Conservation (phyloP, 2,888 invertebrate genomes). For the Lutraria lutraria region DNA sequence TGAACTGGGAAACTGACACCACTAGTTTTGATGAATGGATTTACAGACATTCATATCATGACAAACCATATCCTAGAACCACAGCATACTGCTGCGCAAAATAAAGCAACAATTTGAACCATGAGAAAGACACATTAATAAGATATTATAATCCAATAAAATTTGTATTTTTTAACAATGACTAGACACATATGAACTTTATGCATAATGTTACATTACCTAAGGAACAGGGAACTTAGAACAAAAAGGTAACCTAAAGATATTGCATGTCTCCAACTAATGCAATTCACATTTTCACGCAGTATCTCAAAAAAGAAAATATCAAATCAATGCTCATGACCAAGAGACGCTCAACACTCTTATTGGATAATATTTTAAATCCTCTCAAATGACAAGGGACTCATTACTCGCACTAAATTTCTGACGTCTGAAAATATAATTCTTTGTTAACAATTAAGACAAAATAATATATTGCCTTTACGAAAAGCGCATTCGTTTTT, state of each 20-base stretch:
- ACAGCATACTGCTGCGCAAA: not conserved
- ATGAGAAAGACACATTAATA: not conserved
- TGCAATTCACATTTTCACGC: not conserved
- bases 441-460: conserved; percentile 11
- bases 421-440: conserved; percentile 19
- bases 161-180: not conserved
- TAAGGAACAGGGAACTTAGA: not conserved
- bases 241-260: not conserved
- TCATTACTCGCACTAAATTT: not conserved
- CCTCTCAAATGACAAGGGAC: conserved; percentile 13
- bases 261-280: not conserved
- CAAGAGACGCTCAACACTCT: not conserved
- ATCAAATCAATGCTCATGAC: conserved; percentile 19
- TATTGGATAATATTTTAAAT: conserved; percentile 21
- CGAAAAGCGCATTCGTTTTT: not conserved
- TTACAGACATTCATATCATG: not conserved
- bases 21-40: not conserved
- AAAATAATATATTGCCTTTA: conserved; percentile 1
- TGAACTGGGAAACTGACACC: not conserved
- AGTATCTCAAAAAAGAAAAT: not conserved
- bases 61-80: not conserved
- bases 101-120: not conserved
- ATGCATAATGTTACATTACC: not conserved
- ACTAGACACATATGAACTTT: not conserved
- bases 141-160: not conserved